Conservation (phyloP, 2,113 vertebrate species). For the Dicerorhinus sumatrensis region DNA sequence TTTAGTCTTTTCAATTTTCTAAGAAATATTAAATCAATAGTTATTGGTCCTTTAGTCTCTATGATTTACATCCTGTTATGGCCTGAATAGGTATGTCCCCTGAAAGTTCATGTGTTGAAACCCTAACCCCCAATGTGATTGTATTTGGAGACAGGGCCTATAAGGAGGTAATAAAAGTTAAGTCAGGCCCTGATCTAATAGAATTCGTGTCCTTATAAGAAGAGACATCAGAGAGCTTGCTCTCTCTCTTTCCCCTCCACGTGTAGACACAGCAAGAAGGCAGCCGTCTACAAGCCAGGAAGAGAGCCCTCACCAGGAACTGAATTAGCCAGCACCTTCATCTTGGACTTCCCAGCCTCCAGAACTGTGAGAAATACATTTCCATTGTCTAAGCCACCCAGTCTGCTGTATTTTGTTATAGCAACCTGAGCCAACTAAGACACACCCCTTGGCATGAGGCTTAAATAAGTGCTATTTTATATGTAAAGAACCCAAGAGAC, state of each 20-base stretch:
- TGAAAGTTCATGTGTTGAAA: neutral
- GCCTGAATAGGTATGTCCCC: neutral
- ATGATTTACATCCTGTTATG: neutral
- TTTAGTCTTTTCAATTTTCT: neutral
- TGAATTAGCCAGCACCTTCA: neutral
- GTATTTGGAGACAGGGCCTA: neutral
- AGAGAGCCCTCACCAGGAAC: neutral
- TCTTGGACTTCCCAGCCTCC: neutral
- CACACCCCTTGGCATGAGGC: neutral
- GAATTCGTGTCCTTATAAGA: neutral
- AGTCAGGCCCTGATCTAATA: neutral
- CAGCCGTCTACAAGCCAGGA: neutral
- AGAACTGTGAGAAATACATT: neutral
- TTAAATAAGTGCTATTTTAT: neutral
- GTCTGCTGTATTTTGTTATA: neutral
- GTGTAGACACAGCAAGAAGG: neutral
- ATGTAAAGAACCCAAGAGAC: neutral
- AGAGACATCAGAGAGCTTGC: neutral
- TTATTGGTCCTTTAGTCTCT: neutral
- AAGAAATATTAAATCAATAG: neutral
- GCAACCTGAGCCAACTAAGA: neutral
- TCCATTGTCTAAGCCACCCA: neutral
- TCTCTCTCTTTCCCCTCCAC: neutral
- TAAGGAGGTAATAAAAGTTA: neutral
- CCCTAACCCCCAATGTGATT: neutral